Evolutionary conservation across 2,888 invertebrate species (phyloP).

Genomic region (Dendrolimus pini): DNA sequence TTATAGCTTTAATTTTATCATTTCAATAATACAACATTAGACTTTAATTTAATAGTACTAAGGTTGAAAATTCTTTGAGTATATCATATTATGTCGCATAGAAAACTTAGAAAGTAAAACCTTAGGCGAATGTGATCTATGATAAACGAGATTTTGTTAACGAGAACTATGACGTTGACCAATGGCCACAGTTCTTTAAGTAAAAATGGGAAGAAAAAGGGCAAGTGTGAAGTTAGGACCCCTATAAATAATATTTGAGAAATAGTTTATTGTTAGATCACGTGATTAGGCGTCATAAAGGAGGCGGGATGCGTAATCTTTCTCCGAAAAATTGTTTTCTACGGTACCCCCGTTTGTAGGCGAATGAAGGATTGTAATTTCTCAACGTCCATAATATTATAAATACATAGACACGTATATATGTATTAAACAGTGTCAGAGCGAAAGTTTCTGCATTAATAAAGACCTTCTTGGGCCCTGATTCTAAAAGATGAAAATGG

Average conservation of each 20-base stretch:
- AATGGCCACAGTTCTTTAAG: slow-evolving; percentile 54
- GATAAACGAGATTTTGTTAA: slow-evolving; percentile 74
- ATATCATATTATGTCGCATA: no score
- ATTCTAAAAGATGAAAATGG: no score
- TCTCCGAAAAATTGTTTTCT: slow-evolving; percentile 58
- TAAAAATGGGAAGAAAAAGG: slow-evolving; percentile 46
- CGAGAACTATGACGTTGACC: slow-evolving; percentile 61
- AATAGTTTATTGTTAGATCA: slow-evolving; percentile 70
- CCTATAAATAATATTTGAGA: slow-evolving; percentile 67
- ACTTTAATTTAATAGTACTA: no score
- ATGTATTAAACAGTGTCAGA: no score
- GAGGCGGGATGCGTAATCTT: slow-evolving; percentile 38
- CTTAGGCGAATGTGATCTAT: slow-evolving; percentile 73
- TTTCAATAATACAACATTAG: no score
- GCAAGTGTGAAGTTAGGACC: slow-evolving; percentile 51
- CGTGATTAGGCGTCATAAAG: slow-evolving; percentile 70
- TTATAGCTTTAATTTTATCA: slow-evolving; percentile 36
- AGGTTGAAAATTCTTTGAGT: no score
- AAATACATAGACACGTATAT: no score
- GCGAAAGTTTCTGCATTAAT: no score
- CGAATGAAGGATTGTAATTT: slow-evolving; percentile 52
- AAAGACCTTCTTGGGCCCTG: no score
- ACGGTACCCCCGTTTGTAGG: slow-evolving; percentile 44
- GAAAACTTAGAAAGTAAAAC: slow-evolving; percentile 18
- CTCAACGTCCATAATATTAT: slow-evolving; percentile 11